A percentile compares a stretch with the other conserved stretches of the same genome.
Evolutionary conservation across 2,888 invertebrate genomes (phyloP).

Genomic region (Synanthedon tipuliformis): DNA sequence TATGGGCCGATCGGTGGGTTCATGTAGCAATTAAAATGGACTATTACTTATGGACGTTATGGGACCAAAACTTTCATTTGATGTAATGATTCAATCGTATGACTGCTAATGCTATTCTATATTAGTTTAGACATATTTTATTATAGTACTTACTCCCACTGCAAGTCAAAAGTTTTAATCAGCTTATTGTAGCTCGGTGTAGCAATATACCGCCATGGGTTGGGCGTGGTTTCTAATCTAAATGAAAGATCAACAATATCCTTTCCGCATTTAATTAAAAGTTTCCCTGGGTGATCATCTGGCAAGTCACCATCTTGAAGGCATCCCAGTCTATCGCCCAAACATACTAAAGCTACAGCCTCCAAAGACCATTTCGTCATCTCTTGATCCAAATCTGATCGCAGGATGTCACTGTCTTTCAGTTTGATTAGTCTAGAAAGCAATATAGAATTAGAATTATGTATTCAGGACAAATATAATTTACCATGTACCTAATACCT

Average conservation of each 20-base stretch:
- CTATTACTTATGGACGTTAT: too few relatives aligned
- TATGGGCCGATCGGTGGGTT: too few relatives aligned
- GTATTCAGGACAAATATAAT: too few relatives aligned
- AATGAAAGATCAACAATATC: slow-evolving; percentile 33
- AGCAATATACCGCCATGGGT: slow-evolving; percentile 33
- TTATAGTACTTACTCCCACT: slow-evolving; percentile 46
- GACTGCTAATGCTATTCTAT: too few relatives aligned
- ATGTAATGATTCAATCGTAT: too few relatives aligned
- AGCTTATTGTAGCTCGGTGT: slow-evolving; percentile 41
- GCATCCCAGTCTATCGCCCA: slow-evolving; percentile 47
- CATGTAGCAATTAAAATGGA: too few relatives aligned
- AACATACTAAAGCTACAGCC: slow-evolving; percentile 47
- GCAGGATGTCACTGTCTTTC: slow-evolving; percentile 29
- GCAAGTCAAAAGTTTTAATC: slow-evolving; percentile 36
- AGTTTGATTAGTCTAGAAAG: slow-evolving; percentile 36
- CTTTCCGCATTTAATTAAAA: slow-evolving; percentile 34
- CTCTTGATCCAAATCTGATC: slow-evolving; percentile 60
- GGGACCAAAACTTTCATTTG: too few relatives aligned
- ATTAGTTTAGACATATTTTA: too few relatives aligned
- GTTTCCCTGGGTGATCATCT: slow-evolving; percentile 34
- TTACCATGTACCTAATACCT: too few relatives aligned
- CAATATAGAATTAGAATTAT: too few relatives aligned
- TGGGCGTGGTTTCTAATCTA: slow-evolving; percentile 38
- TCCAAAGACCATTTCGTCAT: slow-evolving; percentile 75
- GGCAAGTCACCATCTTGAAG: slow-evolving; percentile 26